Base-by-base conservation (phyloP, 2,797 vertebrate genomes). In the Thamnophis elegans region DNA sequence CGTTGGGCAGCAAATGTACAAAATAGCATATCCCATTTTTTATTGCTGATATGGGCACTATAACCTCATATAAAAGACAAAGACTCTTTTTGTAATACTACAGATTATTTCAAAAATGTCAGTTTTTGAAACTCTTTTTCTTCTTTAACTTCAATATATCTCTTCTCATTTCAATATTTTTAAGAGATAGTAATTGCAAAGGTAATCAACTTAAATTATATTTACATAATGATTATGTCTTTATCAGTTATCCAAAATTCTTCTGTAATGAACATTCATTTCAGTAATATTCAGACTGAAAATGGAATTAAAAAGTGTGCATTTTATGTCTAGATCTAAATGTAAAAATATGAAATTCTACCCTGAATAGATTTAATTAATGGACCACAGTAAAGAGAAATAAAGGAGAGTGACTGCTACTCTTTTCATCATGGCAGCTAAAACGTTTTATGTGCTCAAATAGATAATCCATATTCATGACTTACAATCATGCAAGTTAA, bases 51-150 rank as follows among this genome's bases (percentile, higher is more conserved):
- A 96, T 95, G 97, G 97, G 97, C 97, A 97, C 93, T 97, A 94
- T 95, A 96, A 97, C 97, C 98, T 97, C 97, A 98, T 97, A 96
- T 94, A 92, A 96, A 93, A 96, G 95, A 97, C 95, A 97, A 97
- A 96, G 97, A 97, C 96, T 96, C 95, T 95, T 95, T 96, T 97
- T 97, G 96, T 96, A 97, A 97, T 96, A 96, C 94, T 95, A 96
- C 95, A 96, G 95, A 93, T 95, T 96, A 96, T 97, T 96, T 96
- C 73, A 94, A 95, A 90, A 95, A 95, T 96, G 93, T 93, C 88
- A 96, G 62, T 42, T 42, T 42, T 90, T 86, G 92, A 95, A 95
- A 65, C 60, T 53, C 22, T 73, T 82, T 42, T 65, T 47, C 20
- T 82, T 78, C 95, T 95, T 96, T 51, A 85, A 93, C 93, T 92